Conservation (phyloP, 2,797 vertebrate genomes). For the Phoebastria nigripes region DNA sequence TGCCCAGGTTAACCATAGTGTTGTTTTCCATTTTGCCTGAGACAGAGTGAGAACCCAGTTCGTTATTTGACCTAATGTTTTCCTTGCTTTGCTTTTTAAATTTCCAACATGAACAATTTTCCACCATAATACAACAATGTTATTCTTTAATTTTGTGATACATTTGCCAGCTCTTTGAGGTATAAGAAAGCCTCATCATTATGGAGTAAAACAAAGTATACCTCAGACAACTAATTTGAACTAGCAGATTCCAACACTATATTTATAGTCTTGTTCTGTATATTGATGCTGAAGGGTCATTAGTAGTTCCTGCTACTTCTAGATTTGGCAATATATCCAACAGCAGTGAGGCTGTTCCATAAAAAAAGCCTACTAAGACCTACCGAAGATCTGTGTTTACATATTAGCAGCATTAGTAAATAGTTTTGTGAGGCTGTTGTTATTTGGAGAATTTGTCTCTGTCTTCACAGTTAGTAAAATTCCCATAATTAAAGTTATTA, state of each 20-base stretch:
- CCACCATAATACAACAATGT: not conserved
- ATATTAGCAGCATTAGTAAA: not conserved
- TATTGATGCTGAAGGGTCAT: accelerated
- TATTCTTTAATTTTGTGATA: not conserved
- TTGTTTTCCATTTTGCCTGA: not conserved
- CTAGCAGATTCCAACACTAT: not conserved
- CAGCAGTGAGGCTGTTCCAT: not conserved
- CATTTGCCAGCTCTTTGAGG: not conserved
- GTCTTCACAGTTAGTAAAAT: not conserved
- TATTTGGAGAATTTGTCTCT: not conserved
- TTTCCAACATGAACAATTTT: not conserved
- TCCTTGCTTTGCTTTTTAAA: not conserved
- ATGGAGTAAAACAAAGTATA: not conserved
- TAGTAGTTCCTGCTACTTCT: not conserved
- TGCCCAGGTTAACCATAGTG: accelerated
- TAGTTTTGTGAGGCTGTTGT: not conserved
- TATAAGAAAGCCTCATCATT: not conserved
- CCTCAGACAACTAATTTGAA: not conserved
- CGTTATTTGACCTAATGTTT: not conserved
- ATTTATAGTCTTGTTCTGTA: not conserved
- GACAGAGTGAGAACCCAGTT: not conserved
- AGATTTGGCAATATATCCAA: not conserved
- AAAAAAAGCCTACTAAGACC: not conserved
- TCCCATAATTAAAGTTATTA: not conserved
- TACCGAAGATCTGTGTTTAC: not conserved